Evolutionary conservation across 2,113 vertebrate genomes (phyloP), one percentile per base, ranked within the genome.

Genomic region (Pygoscelis adeliae): DNA sequence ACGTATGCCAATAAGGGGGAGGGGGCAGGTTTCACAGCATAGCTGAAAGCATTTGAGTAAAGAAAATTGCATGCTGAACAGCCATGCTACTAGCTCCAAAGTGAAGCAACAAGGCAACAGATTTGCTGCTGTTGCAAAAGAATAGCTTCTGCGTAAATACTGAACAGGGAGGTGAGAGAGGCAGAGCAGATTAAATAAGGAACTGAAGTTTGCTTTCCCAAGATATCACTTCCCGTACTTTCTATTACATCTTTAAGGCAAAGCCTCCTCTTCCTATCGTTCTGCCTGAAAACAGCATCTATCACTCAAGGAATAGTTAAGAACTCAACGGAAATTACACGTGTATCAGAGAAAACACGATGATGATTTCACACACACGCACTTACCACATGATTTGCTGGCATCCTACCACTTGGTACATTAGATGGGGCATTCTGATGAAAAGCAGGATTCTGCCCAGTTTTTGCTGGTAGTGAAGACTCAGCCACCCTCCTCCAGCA

Each of bases 401-500:
- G 29, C 10, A 49, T 72, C 66, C 49, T n/a, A 21, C 32, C 7
- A 17, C 58, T n/a, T 16, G 3, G 20, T n/a, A 27, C 2, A 0
- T 72, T 53, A 63, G 52, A 19, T 0, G 0, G 15, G 30, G 4
- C 27, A 27, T 49, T 85, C 27, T 58, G 25, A 67, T 22, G 15
- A 47, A 34, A 83, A 50, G 16, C 22, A 80, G 27, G 19, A 25
- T 77, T 87, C 38, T 46, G 50, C 5, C 22, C 17, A 46, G 26
- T 6, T 83, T 93, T 81, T 69, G 14, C 22, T 79, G 29, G 15
- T 42, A 63, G 5, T 1, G 42, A 79, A n/a, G 42, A 27, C n/a
- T 47, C 7, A 3, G 44, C 1, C 8, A 89, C 34, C 61, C 19
- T 89, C 46, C 23, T 89, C 47, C 72, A 81, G 14, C 32, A 61